Base-by-base conservation (phyloP, 2,113 vertebrate genomes). In the Piprites chloris region DNA sequence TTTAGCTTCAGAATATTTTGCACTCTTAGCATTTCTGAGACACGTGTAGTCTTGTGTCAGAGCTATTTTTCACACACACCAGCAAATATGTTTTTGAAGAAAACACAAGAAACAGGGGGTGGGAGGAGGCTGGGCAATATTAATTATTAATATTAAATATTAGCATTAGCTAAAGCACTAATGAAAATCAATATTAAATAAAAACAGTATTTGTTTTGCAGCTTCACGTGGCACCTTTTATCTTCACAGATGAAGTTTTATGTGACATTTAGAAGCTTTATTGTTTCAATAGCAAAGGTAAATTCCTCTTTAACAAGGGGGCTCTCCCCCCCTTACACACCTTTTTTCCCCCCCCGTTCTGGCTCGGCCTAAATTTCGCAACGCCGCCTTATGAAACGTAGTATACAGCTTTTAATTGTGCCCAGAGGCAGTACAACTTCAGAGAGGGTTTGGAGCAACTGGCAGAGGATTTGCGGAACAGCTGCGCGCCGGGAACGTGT, bases 321-420 rank as follows among this genome's bases (percentile, higher is more conserved):
- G 81, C 47, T 93, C 90, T 27, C 84, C 87, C 76, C 47, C 6
- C 22, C 79, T 73, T 13, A 42, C 41, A 42, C 47, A 4, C 11
- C 20, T 21, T 47, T 23, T 71, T 58, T 24, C 74, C 84, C 28
- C 74, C 73, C 75, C 73, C 81, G 87, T 96, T 98, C 97, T 98
- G 97, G 97, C 98, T 97, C 49, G 6, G 96, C 95, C 98, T 93
- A 97, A 97, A 97, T 98, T 98, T 97, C 98, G n/a, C 97, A 97
- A 98, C 97, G 96, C 98, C 47, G 96, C 97, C 97, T 97, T 94
- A 97, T 96, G 97, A 98, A 98, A 98, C 84, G 97, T 80, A 96
- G 97, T 97, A 95, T 97, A 96, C 96, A 94, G 97, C 96, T 98
- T 98, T 98, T 98, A 98, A 98, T 98, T 98, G 98, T 93, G 98